Percentiles rank a stretch among this genome's conserved stretches.
Conservation (phyloP, 2,113 vertebrate species). For the Atherinomorus stipes region DNA sequence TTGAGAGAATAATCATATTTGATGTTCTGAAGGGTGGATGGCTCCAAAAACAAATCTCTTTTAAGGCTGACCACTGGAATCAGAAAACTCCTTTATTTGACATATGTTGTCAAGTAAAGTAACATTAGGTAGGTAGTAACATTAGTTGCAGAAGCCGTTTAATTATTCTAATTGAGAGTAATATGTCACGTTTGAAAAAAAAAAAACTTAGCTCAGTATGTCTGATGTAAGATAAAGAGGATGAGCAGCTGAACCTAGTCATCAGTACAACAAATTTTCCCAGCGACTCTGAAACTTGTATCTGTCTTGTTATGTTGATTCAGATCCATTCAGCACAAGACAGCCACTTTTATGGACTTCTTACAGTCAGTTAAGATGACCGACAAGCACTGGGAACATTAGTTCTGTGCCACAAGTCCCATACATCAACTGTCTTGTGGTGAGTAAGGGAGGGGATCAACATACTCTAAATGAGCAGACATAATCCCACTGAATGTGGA, state of each 20-base stretch:
- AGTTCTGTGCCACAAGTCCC: slow-evolving; percentile 77
- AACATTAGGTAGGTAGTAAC: neutral
- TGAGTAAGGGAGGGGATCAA: slow-evolving; percentile 76
- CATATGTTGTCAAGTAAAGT: too few species aligned
- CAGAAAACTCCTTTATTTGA: neutral
- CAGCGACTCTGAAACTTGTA: slow-evolving; percentile 36
- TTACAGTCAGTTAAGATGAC: slow-evolving; percentile 79
- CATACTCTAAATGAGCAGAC: slow-evolving; percentile 82
- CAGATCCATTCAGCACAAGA: slow-evolving; percentile 52
- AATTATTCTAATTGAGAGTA: neutral
- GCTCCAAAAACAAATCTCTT: slow-evolving; percentile 44
- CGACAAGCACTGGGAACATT: slow-evolving; percentile 79
- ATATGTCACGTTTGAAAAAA: neutral
- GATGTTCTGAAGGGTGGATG: slow-evolving; percentile 35
- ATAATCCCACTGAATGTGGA: slow-evolving; percentile 83
- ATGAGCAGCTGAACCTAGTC: slow-evolving; percentile 29
- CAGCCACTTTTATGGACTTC: slow-evolving; percentile 68
- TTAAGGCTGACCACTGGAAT: slow-evolving; percentile 21
- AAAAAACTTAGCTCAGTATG: neutral
- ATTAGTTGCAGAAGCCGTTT: neutral
- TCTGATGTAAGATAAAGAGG: slow-evolving; percentile 32
- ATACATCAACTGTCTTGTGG: slow-evolving; percentile 79
- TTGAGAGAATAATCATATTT: neutral
- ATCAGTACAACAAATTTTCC: slow-evolving; percentile 44
- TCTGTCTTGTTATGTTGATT: slow-evolving; percentile 48